A percentile compares a stretch with the other conserved stretches of the same genome.
These are phyloP conservation scores for Ectropis grisescens DNA, from an alignment of 1,140 invertebrate species.

Conservation along the genomic window DNA sequence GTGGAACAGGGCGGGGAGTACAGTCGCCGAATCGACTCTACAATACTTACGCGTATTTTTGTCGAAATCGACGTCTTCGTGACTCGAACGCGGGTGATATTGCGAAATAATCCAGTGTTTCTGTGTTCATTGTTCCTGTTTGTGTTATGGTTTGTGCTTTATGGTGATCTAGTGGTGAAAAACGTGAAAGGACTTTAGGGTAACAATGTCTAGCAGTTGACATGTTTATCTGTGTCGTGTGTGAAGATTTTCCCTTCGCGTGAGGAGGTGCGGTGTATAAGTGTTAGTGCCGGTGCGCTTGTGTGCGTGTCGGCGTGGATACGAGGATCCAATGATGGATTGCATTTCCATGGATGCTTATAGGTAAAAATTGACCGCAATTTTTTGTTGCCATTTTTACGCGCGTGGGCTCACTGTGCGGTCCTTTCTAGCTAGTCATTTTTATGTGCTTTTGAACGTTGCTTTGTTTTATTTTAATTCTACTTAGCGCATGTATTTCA, in stretches of 20 bases:
- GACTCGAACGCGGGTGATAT: slow-evolving; percentile 60
- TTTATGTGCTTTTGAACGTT: too few relatives aligned
- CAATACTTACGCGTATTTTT: slow-evolving; percentile 62
- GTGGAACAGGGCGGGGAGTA: slow-evolving; percentile 65
- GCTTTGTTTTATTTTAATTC: too few relatives aligned
- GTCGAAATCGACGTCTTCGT: slow-evolving; percentile 49
- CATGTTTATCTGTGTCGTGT: slow-evolving; percentile 70
- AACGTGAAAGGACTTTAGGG: slow-evolving; percentile 64
- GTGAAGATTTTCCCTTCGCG: slow-evolving; percentile 69
- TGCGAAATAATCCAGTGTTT: slow-evolving; percentile 58
- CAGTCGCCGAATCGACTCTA: slow-evolving; percentile 59
- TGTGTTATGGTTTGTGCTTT: slow-evolving; percentile 57
- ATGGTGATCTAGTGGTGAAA: slow-evolving; percentile 61
- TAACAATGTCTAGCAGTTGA: slow-evolving; percentile 69
- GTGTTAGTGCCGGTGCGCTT: slow-evolving; percentile 43
- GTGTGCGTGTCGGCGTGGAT: slow-evolving; percentile 51
- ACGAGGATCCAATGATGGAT: slow-evolving; percentile 63
- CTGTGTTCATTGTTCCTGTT: slow-evolving; percentile 52
- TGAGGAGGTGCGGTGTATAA: slow-evolving; percentile 53
- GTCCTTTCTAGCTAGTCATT: slow-evolving; percentile 5
- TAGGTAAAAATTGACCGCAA: slow-evolving; percentile 56
- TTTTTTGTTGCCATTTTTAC: slow-evolving; percentile 22
- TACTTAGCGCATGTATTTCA: slow-evolving; percentile 24
- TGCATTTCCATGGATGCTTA: slow-evolving; percentile 60
- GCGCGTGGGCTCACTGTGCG: slow-evolving; percentile 17